Evolutionary conservation across 2,113 vertebrate species (phyloP), one percentile per base, ranked within the genome.

Genomic region (Haplochromis vanheusdeni): DNA sequence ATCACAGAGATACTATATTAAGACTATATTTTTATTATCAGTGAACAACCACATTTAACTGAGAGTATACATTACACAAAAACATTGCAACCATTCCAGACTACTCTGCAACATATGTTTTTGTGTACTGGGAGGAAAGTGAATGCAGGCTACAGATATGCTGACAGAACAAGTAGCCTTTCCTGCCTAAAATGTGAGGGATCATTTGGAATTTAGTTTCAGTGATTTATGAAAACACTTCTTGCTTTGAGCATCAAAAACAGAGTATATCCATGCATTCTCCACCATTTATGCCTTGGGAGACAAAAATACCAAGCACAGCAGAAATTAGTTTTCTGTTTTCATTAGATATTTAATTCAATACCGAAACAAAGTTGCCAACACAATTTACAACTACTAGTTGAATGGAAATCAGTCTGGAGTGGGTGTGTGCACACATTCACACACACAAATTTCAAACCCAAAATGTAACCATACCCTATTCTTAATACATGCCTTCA

Each of bases 331-430:
- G 12, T 26, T 60, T 79, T 31, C 80, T 90, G 16, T 31, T 89
- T 89, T 42, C 84, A 28, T 86, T 81, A 83, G 70, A 82, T 37
- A 87, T 80, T 91, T 86, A 70, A 82, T 35, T 91, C 55, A 81
- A 33, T 75, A 56, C 60, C 80, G 28, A 92, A 60, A 86, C 82
- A 86, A 70, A 70, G 83, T 91, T 84, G 83, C 86, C 84, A 87
- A 90, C 42, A 56, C 68, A 86, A 58, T 81, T 84, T 79, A 82
- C 26, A 81, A 70, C 75, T 77, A 79, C 45, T 87, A 85, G 84
- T 81, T 19, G 58, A 31, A 88, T 90, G 55, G 89, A 91, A 91
- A 58, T 93, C 52, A 56, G 81, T 55, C 55, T 82, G 79, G 35
- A 54, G 56, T 37, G 56, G 42, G 70, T 2, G 17, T n/a, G 40